Evolutionary conservation across 2,113 vertebrate species (phyloP).

Genomic region (Prunella himalayana): DNA sequence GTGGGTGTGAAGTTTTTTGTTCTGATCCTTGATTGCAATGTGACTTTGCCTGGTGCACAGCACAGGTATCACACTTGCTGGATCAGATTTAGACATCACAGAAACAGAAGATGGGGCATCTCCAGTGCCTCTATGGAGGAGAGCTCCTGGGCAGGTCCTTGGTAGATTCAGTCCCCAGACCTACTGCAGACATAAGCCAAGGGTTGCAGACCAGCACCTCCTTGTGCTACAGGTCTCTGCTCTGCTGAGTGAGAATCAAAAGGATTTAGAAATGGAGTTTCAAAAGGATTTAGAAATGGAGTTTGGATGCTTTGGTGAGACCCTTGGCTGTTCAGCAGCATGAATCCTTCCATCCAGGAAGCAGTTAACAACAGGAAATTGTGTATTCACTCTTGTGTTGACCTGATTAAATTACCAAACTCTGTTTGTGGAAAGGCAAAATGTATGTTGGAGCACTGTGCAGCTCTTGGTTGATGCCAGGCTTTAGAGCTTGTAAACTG

Average conservation of each 20-base stretch:
- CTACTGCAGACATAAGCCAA: not conserved
- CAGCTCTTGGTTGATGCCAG: not conserved
- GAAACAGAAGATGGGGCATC: not conserved
- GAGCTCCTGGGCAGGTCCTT: not conserved
- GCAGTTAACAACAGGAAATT: not conserved
- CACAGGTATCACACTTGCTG: not conserved
- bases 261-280: not conserved
- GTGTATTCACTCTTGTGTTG: not conserved
- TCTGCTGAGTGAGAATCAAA: not conserved
- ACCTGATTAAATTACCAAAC: not conserved
- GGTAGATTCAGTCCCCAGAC: not conserved
- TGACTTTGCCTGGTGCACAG: not conserved
- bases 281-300: not conserved
- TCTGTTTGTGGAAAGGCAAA: not conserved
- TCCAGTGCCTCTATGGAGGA: not conserved
- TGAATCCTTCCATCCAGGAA: not conserved
- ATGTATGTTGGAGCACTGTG: not conserved
- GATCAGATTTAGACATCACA: not conserved
- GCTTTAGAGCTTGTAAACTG: not conserved
- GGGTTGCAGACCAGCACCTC: not conserved
- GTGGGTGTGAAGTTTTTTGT: not conserved
- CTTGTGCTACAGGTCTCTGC: not conserved
- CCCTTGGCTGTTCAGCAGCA: not conserved
- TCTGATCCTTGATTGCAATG: not conserved
- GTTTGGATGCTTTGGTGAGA: not conserved